A percentile compares a stretch with the other conserved stretches of the same genome.
Evolutionary conservation across 2,888 invertebrate genomes (phyloP).

Genomic region (Iselma pallidipennis): DNA sequence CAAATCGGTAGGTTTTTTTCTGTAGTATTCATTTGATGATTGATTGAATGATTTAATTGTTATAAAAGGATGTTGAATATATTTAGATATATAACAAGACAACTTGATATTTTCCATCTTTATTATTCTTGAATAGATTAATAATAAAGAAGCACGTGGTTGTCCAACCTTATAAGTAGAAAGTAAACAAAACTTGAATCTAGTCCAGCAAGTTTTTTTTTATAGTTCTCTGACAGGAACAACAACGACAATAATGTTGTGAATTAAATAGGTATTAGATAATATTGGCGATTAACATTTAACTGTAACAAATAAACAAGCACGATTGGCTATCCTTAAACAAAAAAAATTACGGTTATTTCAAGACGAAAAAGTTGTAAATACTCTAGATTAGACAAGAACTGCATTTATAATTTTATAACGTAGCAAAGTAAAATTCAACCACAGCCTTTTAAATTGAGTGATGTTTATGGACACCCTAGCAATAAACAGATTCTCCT

Average conservation of each 20-base stretch:
- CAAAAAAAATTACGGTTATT: conserved; percentile 1
- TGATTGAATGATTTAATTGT: background rate
- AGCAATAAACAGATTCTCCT: no score
- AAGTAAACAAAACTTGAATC: conserved; percentile 22
- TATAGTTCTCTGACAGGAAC: background rate
- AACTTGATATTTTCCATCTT: background rate
- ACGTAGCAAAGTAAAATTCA: no score
- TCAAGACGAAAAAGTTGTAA: background rate
- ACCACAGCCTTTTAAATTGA: no score
- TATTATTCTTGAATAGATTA: background rate
- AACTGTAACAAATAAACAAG: background rate
- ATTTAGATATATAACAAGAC: no score
- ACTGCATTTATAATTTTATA: no score
- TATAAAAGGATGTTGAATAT: background rate
- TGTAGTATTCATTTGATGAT: background rate
- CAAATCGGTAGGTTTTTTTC: background rate
- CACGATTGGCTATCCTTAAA: background rate
- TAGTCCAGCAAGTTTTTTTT: conserved; percentile 17
- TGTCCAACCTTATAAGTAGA: conserved; percentile 18
- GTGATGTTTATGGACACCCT: no score
- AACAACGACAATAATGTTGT: background rate
- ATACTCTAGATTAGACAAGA: no score
- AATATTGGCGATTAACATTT: conserved; percentile 1
- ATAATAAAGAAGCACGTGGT: conserved; percentile 9
- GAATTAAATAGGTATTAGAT: conserved; percentile 8